These are phyloP conservation scores for Aphaenogaster rudis DNA, from an alignment of 1,140 invertebrate genomes.

Conservation along the genomic window DNA sequence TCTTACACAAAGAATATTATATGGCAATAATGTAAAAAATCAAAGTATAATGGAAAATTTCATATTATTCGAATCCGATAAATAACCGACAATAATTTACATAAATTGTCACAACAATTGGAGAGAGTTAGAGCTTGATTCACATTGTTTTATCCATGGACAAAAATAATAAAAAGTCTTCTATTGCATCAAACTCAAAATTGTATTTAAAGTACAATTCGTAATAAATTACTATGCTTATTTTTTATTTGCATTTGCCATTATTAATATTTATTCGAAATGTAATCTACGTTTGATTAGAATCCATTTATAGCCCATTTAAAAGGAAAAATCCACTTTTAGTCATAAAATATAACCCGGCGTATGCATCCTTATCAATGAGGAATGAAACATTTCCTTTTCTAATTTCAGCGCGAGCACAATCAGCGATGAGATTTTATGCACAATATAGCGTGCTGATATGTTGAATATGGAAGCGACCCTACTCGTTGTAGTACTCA, in stretches of 20 bases:
- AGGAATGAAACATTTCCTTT: conserved; percentile 7
- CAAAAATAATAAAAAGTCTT: too few relatives aligned
- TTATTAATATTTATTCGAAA: neutral
- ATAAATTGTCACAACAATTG: too few relatives aligned
- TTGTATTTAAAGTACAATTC: neutral
- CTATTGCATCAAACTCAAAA: too few relatives aligned
- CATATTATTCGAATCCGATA: too few relatives aligned
- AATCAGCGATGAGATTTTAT: neutral
- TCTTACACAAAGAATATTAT: too few relatives aligned
- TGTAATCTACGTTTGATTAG: neutral
- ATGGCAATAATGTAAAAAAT: too few relatives aligned
- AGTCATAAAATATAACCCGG: neutral
- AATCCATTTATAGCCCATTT: neutral
- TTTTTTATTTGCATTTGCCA: neutral
- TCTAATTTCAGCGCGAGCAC: conserved; percentile 31
- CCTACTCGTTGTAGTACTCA: conserved; percentile 36
- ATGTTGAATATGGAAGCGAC: conserved; percentile 26
- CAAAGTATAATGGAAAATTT: too few relatives aligned
- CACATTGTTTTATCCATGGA: too few relatives aligned
- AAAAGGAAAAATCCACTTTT: neutral
- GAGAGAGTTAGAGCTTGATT: too few relatives aligned
- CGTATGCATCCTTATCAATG: neutral
- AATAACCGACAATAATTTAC: too few relatives aligned
- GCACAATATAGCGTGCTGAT: neutral
- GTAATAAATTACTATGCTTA: neutral